A percentile compares a stretch with the other conserved stretches of the same genome.
Evolutionary conservation across 64 coral and sea anemone genomes (phyloP).

Genomic region (Hydrozoanthus tunicans): DNA sequence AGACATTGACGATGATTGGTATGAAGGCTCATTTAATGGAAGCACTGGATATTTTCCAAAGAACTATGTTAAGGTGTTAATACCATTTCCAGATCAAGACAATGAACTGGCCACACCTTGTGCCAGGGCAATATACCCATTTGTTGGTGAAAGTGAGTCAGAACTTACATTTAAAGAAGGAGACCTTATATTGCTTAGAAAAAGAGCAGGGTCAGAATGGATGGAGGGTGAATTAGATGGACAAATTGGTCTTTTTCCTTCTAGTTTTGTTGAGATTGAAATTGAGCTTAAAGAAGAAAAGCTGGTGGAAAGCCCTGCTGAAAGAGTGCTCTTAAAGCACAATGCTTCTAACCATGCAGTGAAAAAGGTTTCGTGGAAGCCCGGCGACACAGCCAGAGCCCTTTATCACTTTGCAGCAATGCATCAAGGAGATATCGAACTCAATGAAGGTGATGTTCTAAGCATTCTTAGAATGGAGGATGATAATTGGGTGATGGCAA

Average conservation of each 20-base stretch:
- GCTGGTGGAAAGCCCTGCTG: not conserved
- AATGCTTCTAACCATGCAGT: not conserved
- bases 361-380: slow-evolving; percentile 64
- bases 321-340: not conserved
- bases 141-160: slow-evolving; percentile 90
- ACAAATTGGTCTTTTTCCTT: slow-evolving; percentile 75
- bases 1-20: slow-evolving; percentile 92
- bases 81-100: slow-evolving; percentile 23
- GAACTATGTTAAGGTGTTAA: slow-evolving; percentile 73
- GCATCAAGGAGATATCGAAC: slow-evolving; percentile 78
- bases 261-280: slow-evolving; percentile 90
- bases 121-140: slow-evolving; percentile 90
- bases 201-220: slow-evolving; percentile 84
- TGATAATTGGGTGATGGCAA: slow-evolving; percentile 87
- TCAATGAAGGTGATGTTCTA: slow-evolving; percentile 89
- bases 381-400: slow-evolving; percentile 65
- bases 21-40: slow-evolving; percentile 79
- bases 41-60: slow-evolving; percentile 88
- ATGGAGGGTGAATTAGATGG: slow-evolving; percentile 90
- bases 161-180: slow-evolving; percentile 95
- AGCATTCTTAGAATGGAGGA: slow-evolving; percentile 64
- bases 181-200: slow-evolving; percentile 77
- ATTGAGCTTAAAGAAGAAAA: slow-evolving; percentile 76
- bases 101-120: slow-evolving; percentile 30
- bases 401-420: slow-evolving; percentile 82